Base-by-base conservation (phyloP, 2,888 invertebrate species). In the Leptogaster cylindrica region DNA sequence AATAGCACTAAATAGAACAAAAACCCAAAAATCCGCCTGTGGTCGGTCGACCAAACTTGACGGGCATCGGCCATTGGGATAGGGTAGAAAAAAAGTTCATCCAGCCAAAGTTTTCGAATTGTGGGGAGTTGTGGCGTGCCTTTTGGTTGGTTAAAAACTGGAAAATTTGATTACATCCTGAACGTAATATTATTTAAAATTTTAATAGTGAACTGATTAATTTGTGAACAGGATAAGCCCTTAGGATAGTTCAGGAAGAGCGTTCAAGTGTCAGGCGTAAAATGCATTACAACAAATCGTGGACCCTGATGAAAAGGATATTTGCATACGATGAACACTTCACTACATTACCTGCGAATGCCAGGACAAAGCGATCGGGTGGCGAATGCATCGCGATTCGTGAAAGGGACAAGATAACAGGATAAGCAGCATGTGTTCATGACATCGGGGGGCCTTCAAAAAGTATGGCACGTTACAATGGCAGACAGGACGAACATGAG, bases 381-480 rank as follows among this genome's bases (percentile, higher is more conserved):
- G n/a, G 31, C 6, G 31, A 31, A 31, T 31, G n/a, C n/a, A n/a
- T n/a, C n/a, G n/a, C n/a, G n/a, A n/a, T n/a, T n/a, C n/a, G n/a
- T 2, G 1, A 6, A 14, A 27, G 50, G 50, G 8, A n/a, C 52
- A 31, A 52, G 14, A 33, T 28, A 52, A 52, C 52, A 52, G 31
- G 52, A 52, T 33, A 52, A 52, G 33, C 18, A 52, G 33, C 52
- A 52, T 33, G 33, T 52, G 52, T 52, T 52, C 52, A 33, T 52
- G 52, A 33, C 52, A 52, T 52, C 33, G 18, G 20, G 14, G 18
- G 12, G 8, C 52, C 18, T 18, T 52, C 52, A 52, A 52, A 52
- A 52, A 52, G 52, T 7, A 5, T 8, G 12, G 16, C 14, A 14
- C 23, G 7, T 2, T 20, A 8, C 23, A 6, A 20, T 10, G 7